Conservation (phyloP, 92 coral and sea anemone species). For the Anthopleura xanthogrammica region DNA sequence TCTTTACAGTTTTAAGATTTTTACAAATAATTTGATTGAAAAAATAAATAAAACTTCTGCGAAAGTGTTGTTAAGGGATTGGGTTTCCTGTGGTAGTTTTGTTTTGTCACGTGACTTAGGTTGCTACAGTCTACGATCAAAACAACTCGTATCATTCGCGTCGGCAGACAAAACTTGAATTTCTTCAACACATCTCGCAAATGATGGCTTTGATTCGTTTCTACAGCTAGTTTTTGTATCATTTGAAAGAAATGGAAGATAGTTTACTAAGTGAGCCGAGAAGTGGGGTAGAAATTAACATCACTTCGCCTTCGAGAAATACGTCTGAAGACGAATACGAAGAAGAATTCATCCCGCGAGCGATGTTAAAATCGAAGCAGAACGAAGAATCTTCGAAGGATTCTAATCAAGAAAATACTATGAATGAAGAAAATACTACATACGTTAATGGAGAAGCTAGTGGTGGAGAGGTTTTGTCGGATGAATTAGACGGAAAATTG, state of each 20-base stretch:
- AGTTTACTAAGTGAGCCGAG: slow-evolving; percentile 50
- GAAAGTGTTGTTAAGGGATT: neutral
- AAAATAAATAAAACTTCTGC: neutral
- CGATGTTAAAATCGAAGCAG: slow-evolving; percentile 8
- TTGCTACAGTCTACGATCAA: slow-evolving; percentile 38
- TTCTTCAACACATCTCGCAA: neutral
- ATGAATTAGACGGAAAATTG: neutral
- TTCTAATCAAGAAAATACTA: neutral
- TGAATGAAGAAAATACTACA: neutral
- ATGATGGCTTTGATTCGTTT: neutral
- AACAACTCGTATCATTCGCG: slow-evolving; percentile 25
- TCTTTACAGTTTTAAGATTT: neutral
- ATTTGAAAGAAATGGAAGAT: slow-evolving; percentile 54
- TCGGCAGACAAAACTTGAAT: neutral
- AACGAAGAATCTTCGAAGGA: slow-evolving; percentile 5
- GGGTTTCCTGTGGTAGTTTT: slow-evolving; percentile 42
- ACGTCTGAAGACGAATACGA: slow-evolving; percentile 65
- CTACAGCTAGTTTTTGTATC: neutral
- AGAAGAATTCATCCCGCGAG: slow-evolving; percentile 29
- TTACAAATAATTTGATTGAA: neutral
- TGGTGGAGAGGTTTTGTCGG: slow-evolving; percentile 14
- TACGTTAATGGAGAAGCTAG: neutral
- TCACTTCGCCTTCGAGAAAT: slow-evolving; percentile 69
- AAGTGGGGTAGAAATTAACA: slow-evolving; percentile 61
- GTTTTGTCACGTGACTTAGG: slow-evolving; percentile 40